Evolutionary conservation across 1,140 invertebrate genomes (phyloP), one percentile per base, ranked within the genome.

Genomic region (Zophobas atratus): DNA sequence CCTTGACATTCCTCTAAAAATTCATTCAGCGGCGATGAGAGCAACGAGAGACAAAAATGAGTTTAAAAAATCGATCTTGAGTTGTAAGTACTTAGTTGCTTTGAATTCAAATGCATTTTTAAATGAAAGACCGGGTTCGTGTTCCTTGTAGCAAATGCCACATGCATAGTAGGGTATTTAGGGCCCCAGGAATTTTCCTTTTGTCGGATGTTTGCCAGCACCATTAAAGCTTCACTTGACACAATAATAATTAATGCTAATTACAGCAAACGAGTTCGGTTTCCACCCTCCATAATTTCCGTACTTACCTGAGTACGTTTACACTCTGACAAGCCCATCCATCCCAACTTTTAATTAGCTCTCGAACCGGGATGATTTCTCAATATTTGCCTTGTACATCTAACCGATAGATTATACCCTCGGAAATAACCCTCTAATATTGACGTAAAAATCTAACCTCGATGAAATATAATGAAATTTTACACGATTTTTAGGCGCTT

Each of bases 401-500:
- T 49, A 56, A 8, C 2, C n/a, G n/a, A 38, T 55, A 48, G 8
- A n/a, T 67, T 8, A 36, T 67, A 43, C 43, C 55, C 32, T 63
- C 57, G 34, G 1, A 3, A 67, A 70, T 70, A 73, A 73, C 32
- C 36, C 4, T 4, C 57, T 63, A 38, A 63, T 53, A 35, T 72
- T 56, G 70, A 43, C 35, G 34, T 56, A 72, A 53, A 72, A 72
- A 72, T 51, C n/a, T 20, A 20, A n/a, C 49, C 6, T 2, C n/a
- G n/a, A 51, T 51, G n/a, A 46, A 43, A 72, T 36, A 53, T 72
- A 53, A 72, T 63, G 67, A 76, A 70, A 55, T 56, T 71, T 71
- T 57, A 67, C 51, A 60, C 70, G 48, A 39, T 77, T 63, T 49
- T 77, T 60, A 56, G 55, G 55, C 41, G 70, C 43, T 72, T 72